Evolutionary conservation across 2,797 vertebrate genomes (phyloP).

Genomic region (Periophthalmus magnuspinnatus): DNA sequence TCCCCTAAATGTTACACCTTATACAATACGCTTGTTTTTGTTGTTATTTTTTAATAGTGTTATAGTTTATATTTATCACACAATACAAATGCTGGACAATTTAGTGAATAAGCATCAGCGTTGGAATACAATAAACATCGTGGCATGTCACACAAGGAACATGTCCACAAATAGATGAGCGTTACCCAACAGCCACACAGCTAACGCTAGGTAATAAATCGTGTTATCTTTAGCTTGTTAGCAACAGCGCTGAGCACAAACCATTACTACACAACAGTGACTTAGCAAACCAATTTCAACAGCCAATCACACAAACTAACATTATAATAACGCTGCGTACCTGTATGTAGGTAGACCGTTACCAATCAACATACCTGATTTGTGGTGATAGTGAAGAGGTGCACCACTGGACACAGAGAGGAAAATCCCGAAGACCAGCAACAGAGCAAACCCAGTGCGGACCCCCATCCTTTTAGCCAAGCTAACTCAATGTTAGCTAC

Average conservation of each 20-base stretch:
- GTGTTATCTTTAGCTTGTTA: conserved; percentile 56
- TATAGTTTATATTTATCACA: neutral
- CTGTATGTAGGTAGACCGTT: conserved; percentile 5
- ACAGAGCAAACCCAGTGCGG: conserved; percentile 68
- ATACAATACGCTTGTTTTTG: neutral
- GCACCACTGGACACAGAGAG: conserved; percentile 66
- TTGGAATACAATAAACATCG: neutral
- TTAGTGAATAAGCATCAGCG: neutral
- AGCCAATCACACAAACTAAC: neutral
- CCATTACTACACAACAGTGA: conserved; percentile 7
- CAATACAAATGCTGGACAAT: neutral
- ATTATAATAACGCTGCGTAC: neutral
- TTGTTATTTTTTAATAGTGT: neutral
- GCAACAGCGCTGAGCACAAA: conserved; percentile 25
- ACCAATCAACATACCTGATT: conserved; percentile 65
- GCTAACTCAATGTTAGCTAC: conserved; percentile 55
- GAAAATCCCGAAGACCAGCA: conserved; percentile 68
- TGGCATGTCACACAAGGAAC: neutral
- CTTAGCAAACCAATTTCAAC: neutral
- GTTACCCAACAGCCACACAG: neutral
- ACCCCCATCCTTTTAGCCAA: conserved; percentile 71
- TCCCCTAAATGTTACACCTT: neutral
- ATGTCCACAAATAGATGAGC: neutral
- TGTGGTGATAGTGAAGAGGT: conserved; percentile 64
- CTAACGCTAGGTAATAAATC: conserved; percentile 15